phyloP scores from a whole-genome alignment of 2,888 invertebrate species.

The Dermolepida albohirtum region DNA sequence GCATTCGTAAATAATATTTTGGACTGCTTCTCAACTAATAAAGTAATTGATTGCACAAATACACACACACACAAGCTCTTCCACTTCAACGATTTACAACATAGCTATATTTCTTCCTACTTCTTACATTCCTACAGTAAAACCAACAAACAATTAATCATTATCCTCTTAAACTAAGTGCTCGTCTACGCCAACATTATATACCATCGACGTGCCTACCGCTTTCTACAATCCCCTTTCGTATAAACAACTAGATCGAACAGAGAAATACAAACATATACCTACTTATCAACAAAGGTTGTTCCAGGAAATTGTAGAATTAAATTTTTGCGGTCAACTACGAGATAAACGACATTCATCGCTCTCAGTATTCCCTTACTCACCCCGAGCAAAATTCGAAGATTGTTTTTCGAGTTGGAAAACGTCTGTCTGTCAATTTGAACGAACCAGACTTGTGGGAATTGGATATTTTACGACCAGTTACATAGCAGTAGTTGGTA shows the following conservation, averaged over 20 bases:
- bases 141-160: slow-evolving; percentile 9
- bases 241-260: not conserved
- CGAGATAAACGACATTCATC: too few species aligned
- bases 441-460: not conserved
- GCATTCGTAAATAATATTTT: too few species aligned
- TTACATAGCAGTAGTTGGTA: slow-evolving; percentile 10
- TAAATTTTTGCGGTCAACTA: too few species aligned
- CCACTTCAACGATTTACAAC: not conserved
- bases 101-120: not conserved
- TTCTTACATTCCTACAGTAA: not conserved
- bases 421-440: slow-evolving; percentile 19
- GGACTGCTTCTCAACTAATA: not conserved
- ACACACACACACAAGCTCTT: too few species aligned
- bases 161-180: slow-evolving; percentile 16
- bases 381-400: too few species aligned
- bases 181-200: not conserved
- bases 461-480: slow-evolving; percentile 29
- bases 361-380: too few species aligned
- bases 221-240: not conserved
- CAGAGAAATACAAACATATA: not conserved
- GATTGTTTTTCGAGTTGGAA: not conserved
- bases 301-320: too few species aligned
- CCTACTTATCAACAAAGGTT: too few species aligned
- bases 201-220: not conserved
- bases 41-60: slow-evolving; percentile 9